Evolutionary conservation across 2,888 invertebrate species (phyloP).

Genomic region (Eupsilia transversa): DNA sequence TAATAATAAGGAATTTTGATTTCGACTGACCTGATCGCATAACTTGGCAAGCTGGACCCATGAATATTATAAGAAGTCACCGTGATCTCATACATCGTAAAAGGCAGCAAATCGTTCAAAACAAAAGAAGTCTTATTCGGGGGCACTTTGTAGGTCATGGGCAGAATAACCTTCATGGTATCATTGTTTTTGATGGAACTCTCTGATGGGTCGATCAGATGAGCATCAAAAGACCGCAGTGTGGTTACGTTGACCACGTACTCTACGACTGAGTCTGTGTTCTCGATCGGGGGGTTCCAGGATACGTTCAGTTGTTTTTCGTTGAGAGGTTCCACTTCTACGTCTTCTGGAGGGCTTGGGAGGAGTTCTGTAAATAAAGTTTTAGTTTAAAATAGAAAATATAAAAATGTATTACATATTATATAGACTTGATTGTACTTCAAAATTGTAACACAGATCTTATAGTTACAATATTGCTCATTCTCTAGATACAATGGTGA

Average conservation of each 20-base stretch:
- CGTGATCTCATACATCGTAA: conserved; percentile 95
- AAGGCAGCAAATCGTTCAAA: conserved; percentile 92
- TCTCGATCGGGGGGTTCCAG: conserved; percentile 92
- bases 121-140: conserved; percentile 90
- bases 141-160: conserved; percentile 90
- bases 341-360: conserved; percentile 93
- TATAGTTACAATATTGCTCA: too few relatives aligned
- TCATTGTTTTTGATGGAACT: conserved; percentile 79
- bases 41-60: conserved; percentile 94
- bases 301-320: conserved; percentile 93
- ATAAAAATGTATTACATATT: not conserved
- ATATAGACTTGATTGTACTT: too few relatives aligned
- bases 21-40: conserved; percentile 90
- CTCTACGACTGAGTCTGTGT: conserved; percentile 92
- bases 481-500: not conserved
- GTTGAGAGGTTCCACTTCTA: conserved; percentile 93
- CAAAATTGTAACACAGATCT: too few relatives aligned
- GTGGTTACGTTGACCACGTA: conserved; percentile 94
- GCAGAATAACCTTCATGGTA: conserved; percentile 71
- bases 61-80: conserved; percentile 93
- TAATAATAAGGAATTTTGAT: too few relatives aligned
- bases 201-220: conserved; percentile 88
- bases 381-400: not conserved
- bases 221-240: conserved; percentile 92
- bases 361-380: conserved; percentile 90